A percentile compares a stretch with the other conserved stretches of the same genome.
phyloP scores from a whole-genome alignment of 1,140 invertebrate species.

The Drosophila ironensis region DNA sequence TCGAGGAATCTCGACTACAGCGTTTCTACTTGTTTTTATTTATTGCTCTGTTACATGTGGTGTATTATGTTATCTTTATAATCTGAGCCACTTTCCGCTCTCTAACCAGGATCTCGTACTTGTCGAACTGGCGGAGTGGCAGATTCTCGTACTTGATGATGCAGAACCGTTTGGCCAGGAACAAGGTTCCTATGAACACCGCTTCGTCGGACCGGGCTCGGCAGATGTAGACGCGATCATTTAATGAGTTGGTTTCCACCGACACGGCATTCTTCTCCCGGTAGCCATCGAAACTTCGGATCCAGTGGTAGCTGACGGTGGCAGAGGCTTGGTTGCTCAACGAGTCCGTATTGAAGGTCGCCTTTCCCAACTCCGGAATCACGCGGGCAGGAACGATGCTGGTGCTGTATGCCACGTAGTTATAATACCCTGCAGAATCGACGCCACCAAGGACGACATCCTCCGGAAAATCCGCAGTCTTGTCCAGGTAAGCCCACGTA shows the following conservation, averaged over 20 bases:
- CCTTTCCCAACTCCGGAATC: conserved; percentile 13
- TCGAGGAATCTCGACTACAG: no score
- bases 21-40: no score
- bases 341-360: conserved; percentile 29
- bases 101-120: conserved; percentile 28
- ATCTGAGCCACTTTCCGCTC: not conserved
- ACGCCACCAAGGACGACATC: conserved; percentile 28
- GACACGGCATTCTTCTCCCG: conserved; percentile 24
- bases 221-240: conserved; percentile 26
- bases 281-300: conserved; percentile 23
- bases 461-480: conserved; percentile 15
- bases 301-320: conserved; percentile 15
- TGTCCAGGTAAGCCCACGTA: conserved; percentile 16
- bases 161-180: not conserved
- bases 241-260: conserved; percentile 8
- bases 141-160: conserved; percentile 18
- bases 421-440: conserved; percentile 42
- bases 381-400: conserved; percentile 37
- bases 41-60: no score
- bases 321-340: not conserved
- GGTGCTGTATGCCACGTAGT: conserved; percentile 36
- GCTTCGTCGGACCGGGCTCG: conserved; percentile 2
- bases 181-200: conserved; percentile 10
- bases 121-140: conserved; percentile 8
- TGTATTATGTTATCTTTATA: no score